phyloP scores from a whole-genome alignment of 2,888 invertebrate species.

The Smittia aterrima region DNA sequence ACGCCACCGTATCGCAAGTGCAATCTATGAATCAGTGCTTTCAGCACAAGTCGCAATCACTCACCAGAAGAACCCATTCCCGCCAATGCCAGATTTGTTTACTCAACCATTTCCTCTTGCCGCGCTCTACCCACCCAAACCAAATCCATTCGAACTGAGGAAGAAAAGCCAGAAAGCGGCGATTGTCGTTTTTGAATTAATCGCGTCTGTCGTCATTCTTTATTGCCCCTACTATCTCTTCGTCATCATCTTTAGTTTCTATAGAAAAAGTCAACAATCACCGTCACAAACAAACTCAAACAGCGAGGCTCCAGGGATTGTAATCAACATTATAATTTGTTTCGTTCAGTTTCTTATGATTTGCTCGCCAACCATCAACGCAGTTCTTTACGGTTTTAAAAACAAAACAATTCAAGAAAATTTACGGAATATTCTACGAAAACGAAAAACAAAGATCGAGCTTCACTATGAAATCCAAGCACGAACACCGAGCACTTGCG shows the following conservation, averaged over 20 bases:
- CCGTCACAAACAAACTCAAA: conserved; percentile 48
- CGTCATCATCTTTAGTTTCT: conserved; percentile 28
- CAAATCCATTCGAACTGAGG: conserved; percentile 34
- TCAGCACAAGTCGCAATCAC: conserved; percentile 82
- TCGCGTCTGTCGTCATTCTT: conserved; percentile 68
- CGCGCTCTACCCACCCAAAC: conserved; percentile 16
- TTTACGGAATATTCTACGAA: conserved; percentile 73
- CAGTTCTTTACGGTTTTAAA: conserved; percentile 74
- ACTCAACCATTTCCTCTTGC: conserved; percentile 28
- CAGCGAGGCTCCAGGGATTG: conserved; percentile 46
- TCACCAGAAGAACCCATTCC: conserved; percentile 76
- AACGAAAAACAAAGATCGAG: conserved; percentile 74
- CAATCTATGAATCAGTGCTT: conserved; percentile 79
- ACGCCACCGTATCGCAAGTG: conserved; percentile 78
- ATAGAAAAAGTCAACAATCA: conserved; percentile 47
- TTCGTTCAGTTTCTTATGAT: conserved; percentile 56
- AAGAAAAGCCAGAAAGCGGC: conserved; percentile 35
- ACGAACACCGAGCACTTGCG: conserved; percentile 73
- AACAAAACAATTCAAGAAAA: conserved; percentile 70
- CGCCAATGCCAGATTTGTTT: conserved; percentile 62
- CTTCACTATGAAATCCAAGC: conserved; percentile 79
- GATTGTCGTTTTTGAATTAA: conserved; percentile 63
- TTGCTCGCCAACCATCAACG: conserved; percentile 72
- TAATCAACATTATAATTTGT: conserved; percentile 63
- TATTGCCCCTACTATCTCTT: conserved; percentile 74